Evolutionary conservation across 2,113 vertebrate species (phyloP).

Genomic region (Nothoprocta pentlandii): DNA sequence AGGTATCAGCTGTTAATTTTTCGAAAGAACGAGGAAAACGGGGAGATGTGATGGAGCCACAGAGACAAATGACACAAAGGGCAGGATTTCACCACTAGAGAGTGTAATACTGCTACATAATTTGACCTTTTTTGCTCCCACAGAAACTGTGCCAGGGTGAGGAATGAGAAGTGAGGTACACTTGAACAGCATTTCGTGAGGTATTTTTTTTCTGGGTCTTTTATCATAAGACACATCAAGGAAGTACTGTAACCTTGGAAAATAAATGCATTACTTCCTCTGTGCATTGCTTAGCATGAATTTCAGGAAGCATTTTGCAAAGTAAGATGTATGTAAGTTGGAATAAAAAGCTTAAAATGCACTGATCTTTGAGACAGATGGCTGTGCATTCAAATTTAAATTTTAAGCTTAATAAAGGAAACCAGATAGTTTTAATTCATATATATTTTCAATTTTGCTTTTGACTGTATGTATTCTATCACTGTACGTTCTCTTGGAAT

Average conservation of each 20-base stretch:
- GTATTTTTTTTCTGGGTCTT: background rate
- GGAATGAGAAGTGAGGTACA: background rate
- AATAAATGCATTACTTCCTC: background rate
- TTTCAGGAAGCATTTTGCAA: constrained; percentile 26
- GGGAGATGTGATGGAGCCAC: background rate
- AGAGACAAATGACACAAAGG: background rate
- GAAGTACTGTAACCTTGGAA: background rate
- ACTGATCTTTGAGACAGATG: constrained; percentile 14
- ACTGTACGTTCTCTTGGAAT: background rate
- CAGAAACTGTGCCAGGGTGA: background rate
- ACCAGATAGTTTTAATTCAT: background rate
- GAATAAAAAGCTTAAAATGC: background rate
- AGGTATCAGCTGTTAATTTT: background rate
- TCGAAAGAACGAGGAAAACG: background rate
- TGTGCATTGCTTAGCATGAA: background rate
- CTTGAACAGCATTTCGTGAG: background rate
- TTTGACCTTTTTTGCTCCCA: constrained; percentile 10
- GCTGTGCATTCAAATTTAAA: constrained; percentile 49
- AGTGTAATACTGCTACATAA: constrained; percentile 10
- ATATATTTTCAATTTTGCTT: background rate
- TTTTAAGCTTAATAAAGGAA: constrained; percentile 24
- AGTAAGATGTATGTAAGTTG: constrained; percentile 20
- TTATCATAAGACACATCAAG: background rate
- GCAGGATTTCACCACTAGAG: constrained; percentile 19
- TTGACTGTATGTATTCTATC: background rate